Evolutionary conservation across 1,140 invertebrate genomes (phyloP).

Genomic region (Drosophila baimaii): DNA sequence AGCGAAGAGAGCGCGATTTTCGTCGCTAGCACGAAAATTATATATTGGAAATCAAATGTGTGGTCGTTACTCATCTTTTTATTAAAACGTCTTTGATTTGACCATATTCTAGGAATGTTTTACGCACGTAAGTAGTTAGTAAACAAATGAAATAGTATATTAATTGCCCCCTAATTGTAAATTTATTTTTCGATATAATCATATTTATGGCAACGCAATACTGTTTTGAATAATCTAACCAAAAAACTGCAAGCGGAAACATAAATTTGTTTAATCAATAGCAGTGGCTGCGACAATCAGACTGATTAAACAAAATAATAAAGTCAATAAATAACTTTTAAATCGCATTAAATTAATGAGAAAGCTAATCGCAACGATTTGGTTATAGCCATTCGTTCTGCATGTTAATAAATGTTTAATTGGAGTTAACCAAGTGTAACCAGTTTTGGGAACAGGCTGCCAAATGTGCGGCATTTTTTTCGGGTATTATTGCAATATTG

Average conservation of each 20-base stretch:
- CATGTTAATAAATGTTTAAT: constrained; percentile 5
- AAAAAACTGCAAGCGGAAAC: neutral
- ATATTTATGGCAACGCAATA: constrained; percentile 1
- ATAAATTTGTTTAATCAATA: constrained; percentile 3
- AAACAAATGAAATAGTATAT: neutral
- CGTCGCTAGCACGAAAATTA: no score
- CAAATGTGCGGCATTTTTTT: constrained; percentile 25
- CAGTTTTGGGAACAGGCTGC: constrained; percentile 19
- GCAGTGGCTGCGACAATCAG: neutral
- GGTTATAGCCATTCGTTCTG: neutral
- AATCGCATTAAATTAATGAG: neutral
- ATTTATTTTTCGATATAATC: neutral
- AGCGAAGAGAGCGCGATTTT: no score
- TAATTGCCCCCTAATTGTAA: no score
- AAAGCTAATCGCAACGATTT: neutral
- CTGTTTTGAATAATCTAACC: neutral
- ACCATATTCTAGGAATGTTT: no score
- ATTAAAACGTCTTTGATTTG: no score
- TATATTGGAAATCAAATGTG: no score
- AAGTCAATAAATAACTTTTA: neutral
- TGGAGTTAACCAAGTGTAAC: constrained; percentile 14
- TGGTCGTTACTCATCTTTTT: no score
- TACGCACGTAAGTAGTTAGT: no score
- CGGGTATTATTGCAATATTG: constrained; percentile 71
- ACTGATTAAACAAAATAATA: constrained; percentile 1